phyloP scores from a whole-genome alignment of 2,113 vertebrate species.

The Eulemur rufifrons region DNA sequence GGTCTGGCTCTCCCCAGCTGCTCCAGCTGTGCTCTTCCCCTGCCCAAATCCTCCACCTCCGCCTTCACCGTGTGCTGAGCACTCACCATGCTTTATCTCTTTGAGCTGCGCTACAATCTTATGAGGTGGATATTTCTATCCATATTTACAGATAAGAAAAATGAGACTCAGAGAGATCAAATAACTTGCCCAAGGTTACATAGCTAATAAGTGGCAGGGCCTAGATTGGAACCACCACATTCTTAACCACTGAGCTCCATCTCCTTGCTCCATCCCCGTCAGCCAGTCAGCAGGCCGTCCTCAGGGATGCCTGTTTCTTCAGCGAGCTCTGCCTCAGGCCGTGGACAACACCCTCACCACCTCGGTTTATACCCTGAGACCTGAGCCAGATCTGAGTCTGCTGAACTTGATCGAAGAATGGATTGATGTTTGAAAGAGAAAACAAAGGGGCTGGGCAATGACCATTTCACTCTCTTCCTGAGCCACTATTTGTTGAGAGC shows the following conservation, averaged over 20 bases:
- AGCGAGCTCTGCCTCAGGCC: neutral
- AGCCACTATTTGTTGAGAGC: neutral
- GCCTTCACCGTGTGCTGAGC: neutral
- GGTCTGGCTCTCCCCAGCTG: neutral
- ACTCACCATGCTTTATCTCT: neutral
- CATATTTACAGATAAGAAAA: conserved; percentile 37
- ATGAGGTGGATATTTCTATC: conserved; percentile 5
- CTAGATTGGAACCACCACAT: neutral
- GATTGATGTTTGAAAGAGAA: neutral
- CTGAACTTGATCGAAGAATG: neutral
- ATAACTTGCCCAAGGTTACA: neutral
- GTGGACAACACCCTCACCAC: neutral
- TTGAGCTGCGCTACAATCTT: neutral
- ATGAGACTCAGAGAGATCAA: neutral
- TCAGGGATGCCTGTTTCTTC: neutral
- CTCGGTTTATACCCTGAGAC: neutral
- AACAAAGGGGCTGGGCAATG: neutral
- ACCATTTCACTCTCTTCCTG: neutral
- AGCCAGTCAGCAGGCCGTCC: neutral
- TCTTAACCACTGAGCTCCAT: neutral
- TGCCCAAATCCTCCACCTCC: neutral
- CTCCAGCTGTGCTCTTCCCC: neutral
- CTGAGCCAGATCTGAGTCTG: neutral
- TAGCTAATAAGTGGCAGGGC: neutral
- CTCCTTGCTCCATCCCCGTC: accelerated